Percentiles rank a stretch among this genome's conserved stretches.
phyloP scores from a whole-genome alignment of 2,797 vertebrate genomes.

The Varecia variegata region DNA sequence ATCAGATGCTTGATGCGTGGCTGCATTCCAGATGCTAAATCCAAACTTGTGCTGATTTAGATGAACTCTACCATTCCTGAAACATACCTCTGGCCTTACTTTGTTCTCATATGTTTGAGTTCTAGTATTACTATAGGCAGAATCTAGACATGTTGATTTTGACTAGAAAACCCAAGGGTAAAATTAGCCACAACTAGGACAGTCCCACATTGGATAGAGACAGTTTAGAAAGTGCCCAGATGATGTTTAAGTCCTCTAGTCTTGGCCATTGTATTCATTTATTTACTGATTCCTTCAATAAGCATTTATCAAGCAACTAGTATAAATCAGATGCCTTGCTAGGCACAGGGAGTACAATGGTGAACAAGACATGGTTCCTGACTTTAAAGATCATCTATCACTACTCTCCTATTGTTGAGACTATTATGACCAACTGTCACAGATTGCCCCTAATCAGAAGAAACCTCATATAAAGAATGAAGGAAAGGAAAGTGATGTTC shows the following conservation, averaged over 20 bases:
- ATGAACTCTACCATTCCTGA: neutral
- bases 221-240: neutral
- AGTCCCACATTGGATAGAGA: neutral
- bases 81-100: neutral
- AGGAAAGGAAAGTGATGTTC: neutral
- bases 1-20: neutral
- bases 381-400: neutral
- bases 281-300: neutral
- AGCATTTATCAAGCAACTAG: neutral
- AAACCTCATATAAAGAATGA: neutral
- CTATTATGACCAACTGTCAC: neutral
- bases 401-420: neutral
- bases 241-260: neutral
- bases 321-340: neutral
- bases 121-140: neutral
- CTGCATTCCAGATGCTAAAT: neutral
- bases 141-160: neutral
- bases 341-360: neutral
- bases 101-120: neutral
- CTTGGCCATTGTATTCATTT: neutral
- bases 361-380: neutral
- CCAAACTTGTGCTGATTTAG: neutral
- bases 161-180: neutral
- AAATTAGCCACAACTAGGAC: neutral
- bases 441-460: neutral